Conservation (phyloP, 1,140 invertebrate species). For the Trichonephila inaurata region DNA sequence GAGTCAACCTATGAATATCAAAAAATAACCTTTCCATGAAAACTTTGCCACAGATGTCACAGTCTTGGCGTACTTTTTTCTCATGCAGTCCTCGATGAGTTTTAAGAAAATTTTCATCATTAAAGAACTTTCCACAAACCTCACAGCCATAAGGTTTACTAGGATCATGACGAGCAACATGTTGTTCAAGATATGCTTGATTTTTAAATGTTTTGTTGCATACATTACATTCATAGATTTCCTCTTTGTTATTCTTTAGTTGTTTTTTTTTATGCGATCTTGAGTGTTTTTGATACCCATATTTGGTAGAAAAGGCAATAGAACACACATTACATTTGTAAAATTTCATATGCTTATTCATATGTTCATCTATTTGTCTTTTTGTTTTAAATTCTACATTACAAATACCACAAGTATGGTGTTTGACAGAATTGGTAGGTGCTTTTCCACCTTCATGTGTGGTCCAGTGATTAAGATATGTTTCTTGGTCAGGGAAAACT, state of each 20-base stretch:
- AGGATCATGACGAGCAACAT: constrained; percentile 3
- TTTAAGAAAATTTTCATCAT: background rate
- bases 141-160: constrained; percentile 51
- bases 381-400: background rate
- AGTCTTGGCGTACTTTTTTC: constrained; percentile 31
- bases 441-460: background rate
- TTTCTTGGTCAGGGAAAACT: background rate
- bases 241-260: background rate
- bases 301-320: background rate
- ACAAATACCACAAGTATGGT: background rate
- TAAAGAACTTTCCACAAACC: constrained; percentile 48
- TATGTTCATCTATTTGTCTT: background rate
- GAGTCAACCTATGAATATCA: constrained; percentile 37
- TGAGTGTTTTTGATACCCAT: background rate
- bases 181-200: background rate
- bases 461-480: background rate
- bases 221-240: background rate
- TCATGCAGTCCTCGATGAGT: constrained; percentile 15
- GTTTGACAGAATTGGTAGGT: background rate
- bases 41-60: constrained; percentile 47
- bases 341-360: background rate
- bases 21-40: constrained; percentile 42
- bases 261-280: background rate
- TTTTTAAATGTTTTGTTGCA: constrained; percentile 37
- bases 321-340: background rate